These are phyloP conservation scores for Calosoma granatense DNA, from an alignment of 1,140 invertebrate species.

Conservation along the genomic window DNA sequence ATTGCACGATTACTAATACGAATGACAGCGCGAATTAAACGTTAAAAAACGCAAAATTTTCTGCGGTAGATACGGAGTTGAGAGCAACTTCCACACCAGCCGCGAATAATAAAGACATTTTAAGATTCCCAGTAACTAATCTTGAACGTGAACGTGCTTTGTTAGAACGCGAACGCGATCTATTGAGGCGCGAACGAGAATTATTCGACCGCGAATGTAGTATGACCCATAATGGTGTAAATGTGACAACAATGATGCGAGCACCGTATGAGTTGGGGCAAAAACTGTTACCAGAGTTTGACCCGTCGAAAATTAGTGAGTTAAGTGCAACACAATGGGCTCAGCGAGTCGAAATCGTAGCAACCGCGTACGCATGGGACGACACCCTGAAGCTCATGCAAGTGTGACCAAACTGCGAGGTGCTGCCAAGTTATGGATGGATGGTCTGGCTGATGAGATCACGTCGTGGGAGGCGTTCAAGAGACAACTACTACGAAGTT, in stretches of 20 bases:
- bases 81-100: too few relatives aligned
- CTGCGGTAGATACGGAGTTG: too few relatives aligned
- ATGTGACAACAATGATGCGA: background rate
- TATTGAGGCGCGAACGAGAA: background rate
- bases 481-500: too few relatives aligned
- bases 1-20: too few relatives aligned
- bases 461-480: too few relatives aligned
- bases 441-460: background rate
- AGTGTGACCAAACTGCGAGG: too few relatives aligned
- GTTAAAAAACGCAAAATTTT: too few relatives aligned
- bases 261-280: background rate
- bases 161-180: background rate
- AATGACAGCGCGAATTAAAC: too few relatives aligned
- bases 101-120: too few relatives aligned
- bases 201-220: too few relatives aligned
- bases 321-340: background rate
- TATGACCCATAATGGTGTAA: background rate
- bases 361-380: background rate
- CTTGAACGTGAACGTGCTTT: background rate
- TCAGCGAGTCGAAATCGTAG: background rate
- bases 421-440: background rate
- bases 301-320: background rate
- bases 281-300: background rate
- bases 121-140: too few relatives aligned
- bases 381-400: background rate